A percentile compares a stretch with the other conserved stretches of the same genome.
phyloP scores from a whole-genome alignment of 2,113 vertebrate genomes.

The Myotis lucifugus region DNA sequence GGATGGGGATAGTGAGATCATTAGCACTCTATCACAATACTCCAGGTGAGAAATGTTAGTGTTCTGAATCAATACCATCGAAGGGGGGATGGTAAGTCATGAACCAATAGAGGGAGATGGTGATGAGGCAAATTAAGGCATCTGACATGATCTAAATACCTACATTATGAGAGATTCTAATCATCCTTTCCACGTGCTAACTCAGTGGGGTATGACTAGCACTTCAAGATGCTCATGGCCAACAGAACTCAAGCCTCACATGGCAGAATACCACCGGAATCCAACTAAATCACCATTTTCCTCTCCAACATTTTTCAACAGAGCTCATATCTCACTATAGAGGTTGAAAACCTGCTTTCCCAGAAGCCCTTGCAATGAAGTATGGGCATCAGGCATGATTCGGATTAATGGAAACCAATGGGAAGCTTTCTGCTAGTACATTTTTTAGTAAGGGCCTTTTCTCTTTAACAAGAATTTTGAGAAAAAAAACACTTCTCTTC shows the following conservation, averaged over 20 bases:
- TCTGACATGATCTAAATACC: not conserved
- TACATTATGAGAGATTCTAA: not conserved
- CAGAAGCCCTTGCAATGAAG: not conserved
- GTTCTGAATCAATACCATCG: not conserved
- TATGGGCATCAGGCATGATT: not conserved
- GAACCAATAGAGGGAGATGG: not conserved
- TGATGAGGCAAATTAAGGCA: not conserved
- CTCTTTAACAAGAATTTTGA: not conserved
- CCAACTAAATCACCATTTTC: not conserved
- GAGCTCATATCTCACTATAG: not conserved
- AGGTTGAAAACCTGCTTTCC: not conserved
- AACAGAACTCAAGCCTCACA: not conserved
- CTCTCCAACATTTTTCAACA: not conserved
- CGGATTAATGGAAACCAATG: not conserved
- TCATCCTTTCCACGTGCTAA: not conserved
- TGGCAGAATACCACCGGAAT: not conserved
- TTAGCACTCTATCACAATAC: not conserved
- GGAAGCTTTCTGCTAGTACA: not conserved
- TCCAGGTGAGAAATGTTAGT: not conserved
- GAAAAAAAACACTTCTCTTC: not conserved
- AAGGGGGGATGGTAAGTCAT: accelerated
- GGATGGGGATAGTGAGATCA: not conserved
- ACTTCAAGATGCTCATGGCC: not conserved
- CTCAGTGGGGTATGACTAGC: not conserved
- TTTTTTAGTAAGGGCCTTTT: not conserved